A percentile compares a stretch with the other conserved stretches of the same genome.
phyloP scores from a whole-genome alignment of 2,113 vertebrate species.

The Cynopterus brachyotis region DNA sequence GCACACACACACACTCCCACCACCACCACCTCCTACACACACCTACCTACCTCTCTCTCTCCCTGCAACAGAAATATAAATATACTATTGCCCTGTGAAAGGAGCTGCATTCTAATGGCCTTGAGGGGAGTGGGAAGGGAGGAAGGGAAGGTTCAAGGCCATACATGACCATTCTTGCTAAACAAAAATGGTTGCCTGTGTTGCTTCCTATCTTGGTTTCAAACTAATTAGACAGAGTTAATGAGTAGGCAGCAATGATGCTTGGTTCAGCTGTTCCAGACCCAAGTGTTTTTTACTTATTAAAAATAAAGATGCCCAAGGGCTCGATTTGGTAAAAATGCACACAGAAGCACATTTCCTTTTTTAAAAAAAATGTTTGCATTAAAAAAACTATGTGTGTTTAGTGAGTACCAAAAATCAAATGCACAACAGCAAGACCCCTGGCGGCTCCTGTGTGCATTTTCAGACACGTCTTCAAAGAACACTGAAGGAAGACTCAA shows the following conservation, averaged over 20 bases:
- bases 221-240: conserved; percentile 71
- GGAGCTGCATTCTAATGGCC: background rate
- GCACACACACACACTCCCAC: background rate
- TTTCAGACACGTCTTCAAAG: background rate
- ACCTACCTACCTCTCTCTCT: too few relatives aligned
- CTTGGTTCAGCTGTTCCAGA: conserved; percentile 65
- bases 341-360: conserved; percentile 54
- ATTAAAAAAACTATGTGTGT: conserved; percentile 30
- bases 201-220: conserved; percentile 45
- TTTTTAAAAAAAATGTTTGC: conserved; percentile 13
- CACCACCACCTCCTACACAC: background rate
- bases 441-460: background rate
- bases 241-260: conserved; percentile 60
- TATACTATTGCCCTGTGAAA: background rate
- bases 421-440: background rate
- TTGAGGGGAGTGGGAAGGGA: background rate
- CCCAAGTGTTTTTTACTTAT: conserved; percentile 68
- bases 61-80: background rate
- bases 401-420: conserved; percentile 50
- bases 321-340: conserved; percentile 64
- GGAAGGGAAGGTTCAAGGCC: background rate
- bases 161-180: background rate
- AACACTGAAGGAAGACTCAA: background rate
- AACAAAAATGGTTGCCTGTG: conserved; percentile 49
- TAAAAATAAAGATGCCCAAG: conserved; percentile 73